A percentile compares a stretch with the other conserved stretches of the same genome.
Conservation (phyloP, 2,113 vertebrate species). For the Artemisiospiza belli region DNA sequence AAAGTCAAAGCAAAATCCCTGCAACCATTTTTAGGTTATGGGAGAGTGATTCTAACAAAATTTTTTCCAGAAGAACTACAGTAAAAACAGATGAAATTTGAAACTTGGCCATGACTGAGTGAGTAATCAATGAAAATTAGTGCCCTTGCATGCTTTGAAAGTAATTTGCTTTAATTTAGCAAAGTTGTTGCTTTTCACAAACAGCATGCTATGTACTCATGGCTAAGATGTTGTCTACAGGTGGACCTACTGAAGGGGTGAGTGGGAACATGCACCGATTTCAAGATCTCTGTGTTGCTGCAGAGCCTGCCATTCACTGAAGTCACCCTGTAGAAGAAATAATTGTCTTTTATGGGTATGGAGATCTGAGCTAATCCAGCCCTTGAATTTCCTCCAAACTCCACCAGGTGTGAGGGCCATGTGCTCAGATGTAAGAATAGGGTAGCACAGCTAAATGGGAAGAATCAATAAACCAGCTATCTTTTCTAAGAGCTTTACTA, state of each 20-base stretch:
- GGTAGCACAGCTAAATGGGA: background rate
- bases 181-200: background rate
- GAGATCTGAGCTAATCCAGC: background rate
- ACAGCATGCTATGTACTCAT: background rate
- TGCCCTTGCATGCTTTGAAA: background rate
- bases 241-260: background rate
- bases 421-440: background rate
- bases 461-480: background rate
- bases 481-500: background rate
- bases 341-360: background rate
- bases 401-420: background rate
- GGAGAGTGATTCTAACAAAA: conserved; percentile 52
- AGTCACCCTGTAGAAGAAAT: background rate
- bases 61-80: conserved; percentile 49
- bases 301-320: background rate
- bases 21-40: conserved; percentile 51
- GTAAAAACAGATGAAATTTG: conserved; percentile 42
- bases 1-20: conserved; percentile 28
- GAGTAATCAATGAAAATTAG: conserved; percentile 58
- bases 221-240: background rate
- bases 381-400: background rate
- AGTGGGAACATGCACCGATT: background rate
- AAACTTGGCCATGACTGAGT: background rate
- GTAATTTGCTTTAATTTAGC: conserved; percentile 4
- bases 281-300: background rate